phyloP scores from a whole-genome alignment of 2,113 vertebrate species.

The Gopherus flavomarginatus region DNA sequence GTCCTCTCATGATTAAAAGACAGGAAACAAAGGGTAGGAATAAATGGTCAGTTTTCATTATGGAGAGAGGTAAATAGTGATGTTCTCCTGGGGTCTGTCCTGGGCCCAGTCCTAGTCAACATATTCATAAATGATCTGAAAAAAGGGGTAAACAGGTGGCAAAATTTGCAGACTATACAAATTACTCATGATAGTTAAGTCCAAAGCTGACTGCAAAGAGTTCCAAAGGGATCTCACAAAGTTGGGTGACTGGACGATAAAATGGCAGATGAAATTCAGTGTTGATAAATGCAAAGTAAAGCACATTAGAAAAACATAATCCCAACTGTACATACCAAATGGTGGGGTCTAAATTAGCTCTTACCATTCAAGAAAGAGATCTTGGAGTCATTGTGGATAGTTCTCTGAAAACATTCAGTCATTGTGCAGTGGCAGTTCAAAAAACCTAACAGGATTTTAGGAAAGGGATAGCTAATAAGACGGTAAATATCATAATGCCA shows the following conservation, averaged over 20 bases:
- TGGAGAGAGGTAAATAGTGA: background rate
- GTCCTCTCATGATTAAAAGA: background rate
- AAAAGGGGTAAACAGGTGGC: background rate
- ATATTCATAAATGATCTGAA: background rate
- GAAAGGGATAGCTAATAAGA: background rate
- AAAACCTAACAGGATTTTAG: background rate
- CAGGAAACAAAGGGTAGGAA: background rate
- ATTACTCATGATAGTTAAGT: background rate
- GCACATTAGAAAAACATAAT: background rate
- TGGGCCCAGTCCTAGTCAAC: background rate
- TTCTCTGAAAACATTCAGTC: background rate
- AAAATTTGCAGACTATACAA: background rate
- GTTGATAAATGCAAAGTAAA: background rate
- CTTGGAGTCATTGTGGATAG: background rate
- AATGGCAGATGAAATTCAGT: background rate
- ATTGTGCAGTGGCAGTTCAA: background rate
- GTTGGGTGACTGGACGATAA: background rate
- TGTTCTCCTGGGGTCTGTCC: background rate
- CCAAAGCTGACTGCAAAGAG: background rate
- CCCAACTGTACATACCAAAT: background rate
- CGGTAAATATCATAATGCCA: background rate
- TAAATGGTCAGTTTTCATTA: background rate
- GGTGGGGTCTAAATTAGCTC: background rate
- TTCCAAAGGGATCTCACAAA: background rate
- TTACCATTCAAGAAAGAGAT: background rate